Evolutionary conservation across 2,797 vertebrate species (phyloP).

Genomic region (Lepilemur septentrionalis): DNA sequence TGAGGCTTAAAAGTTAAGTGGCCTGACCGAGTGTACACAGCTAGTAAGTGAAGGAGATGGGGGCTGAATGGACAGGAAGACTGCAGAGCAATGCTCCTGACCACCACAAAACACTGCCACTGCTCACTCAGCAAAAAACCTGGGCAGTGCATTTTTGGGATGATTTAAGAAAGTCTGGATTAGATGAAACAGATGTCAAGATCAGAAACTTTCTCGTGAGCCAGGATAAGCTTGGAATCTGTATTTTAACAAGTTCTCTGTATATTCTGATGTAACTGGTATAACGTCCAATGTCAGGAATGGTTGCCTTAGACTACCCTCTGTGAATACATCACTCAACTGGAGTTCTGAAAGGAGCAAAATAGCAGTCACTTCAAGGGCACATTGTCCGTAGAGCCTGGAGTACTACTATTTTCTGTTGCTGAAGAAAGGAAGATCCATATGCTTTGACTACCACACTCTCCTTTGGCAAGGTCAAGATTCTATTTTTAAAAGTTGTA

Average conservation of each 20-base stretch:
- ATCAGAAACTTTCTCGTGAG: neutral
- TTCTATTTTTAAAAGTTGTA: conserved; percentile 44
- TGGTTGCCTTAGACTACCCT: neutral
- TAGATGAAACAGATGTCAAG: neutral
- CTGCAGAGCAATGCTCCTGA: neutral
- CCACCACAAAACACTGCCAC: rapidly evolving
- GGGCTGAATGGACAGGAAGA: neutral
- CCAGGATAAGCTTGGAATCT: neutral
- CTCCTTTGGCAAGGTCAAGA: conserved; percentile 30
- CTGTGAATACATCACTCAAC: neutral
- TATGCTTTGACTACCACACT: neutral
- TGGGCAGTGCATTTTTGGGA: neutral
- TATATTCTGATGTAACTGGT: neutral
- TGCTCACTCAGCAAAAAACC: neutral
- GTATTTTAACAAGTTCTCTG: neutral
- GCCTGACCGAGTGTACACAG: neutral
- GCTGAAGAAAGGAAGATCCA: neutral
- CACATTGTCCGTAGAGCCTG: neutral
- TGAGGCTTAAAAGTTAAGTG: neutral
- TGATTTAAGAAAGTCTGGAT: neutral
- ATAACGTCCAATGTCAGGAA: neutral
- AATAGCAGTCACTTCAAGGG: neutral
- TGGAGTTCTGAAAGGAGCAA: neutral
- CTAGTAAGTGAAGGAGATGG: neutral
- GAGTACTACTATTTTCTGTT: neutral